Evolutionary conservation across 2,113 vertebrate species (phyloP), one percentile per base, ranked within the genome.

Genomic region (Proterorhinus semilunaris): DNA sequence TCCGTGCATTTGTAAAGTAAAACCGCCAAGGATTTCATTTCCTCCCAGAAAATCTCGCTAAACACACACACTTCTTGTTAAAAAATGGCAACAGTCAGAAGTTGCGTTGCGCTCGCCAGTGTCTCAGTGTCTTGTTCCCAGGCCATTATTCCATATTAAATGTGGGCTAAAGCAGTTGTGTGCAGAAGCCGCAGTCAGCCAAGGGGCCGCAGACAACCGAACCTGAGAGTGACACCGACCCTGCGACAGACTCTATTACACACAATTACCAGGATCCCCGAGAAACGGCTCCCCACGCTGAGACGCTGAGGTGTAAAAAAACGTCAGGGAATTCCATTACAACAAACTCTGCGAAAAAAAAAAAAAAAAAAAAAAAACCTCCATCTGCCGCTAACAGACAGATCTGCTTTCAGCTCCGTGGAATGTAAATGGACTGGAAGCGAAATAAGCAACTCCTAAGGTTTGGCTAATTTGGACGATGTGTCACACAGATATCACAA

Each of bases 181-280:
- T 43, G 27, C 27, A 7, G 42, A 9, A 15, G 15, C 58, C 8
- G 58, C 58, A 61, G 58, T 61, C 58, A 45, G 43, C 36, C 65
- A 62, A 65, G 52, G 46, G 54, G 59, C 63, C 43, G 66, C 64
- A 76, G 66, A 78, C 68, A 69, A 76, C 64, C 68, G 65, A 36
- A 79, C 68, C 72, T 75, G 53, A 59, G 72, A 80, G 75, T 77
- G 80, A 75, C 70, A 87, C 86, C 57, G 74, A 76, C 48, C 36
- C 63, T 75, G 79, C 67, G 83, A 79, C 85, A 80, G 43, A 78
- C 83, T 17, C 77, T 84, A 92, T 91, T 88, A 88, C 79, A 68
- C 72, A 74, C 83, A 86, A 91, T 93, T 92, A 89, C 45, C 78
- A 84, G 85, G 88, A 91, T 83, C 88, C 86, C 74, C 88, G 82